These are phyloP conservation scores for Lerista edwardsae DNA, from an alignment of 2,797 vertebrate species.

Conservation along the genomic window DNA sequence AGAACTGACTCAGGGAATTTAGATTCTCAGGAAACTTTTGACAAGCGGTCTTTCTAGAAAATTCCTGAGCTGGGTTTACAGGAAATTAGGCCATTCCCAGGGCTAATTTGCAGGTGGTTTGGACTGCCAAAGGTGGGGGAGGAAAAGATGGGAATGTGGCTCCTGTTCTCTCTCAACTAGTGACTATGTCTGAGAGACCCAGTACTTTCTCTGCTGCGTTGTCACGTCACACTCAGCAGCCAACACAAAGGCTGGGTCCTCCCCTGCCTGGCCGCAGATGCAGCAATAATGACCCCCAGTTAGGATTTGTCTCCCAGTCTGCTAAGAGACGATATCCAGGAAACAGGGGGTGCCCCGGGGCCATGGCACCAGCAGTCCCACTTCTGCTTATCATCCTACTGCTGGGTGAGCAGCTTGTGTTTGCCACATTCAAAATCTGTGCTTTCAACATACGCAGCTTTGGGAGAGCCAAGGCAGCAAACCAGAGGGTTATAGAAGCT, in stretches of 20 bases:
- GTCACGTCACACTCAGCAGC: background rate
- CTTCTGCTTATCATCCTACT: slow-evolving; percentile 41
- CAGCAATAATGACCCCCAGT: background rate
- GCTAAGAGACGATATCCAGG: background rate
- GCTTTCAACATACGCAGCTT: slow-evolving; percentile 86
- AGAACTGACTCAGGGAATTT: background rate
- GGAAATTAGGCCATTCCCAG: background rate
- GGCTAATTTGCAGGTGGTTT: background rate
- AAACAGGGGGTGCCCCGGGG: background rate
- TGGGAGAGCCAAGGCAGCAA: slow-evolving; percentile 80
- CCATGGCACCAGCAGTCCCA: background rate
- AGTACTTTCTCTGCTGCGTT: slow-evolving; percentile 14
- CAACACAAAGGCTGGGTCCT: background rate
- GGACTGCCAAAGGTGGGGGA: background rate
- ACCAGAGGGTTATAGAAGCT: slow-evolving; percentile 71
- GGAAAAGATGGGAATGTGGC: background rate
- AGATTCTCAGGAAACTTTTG: background rate
- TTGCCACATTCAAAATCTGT: slow-evolving; percentile 79
- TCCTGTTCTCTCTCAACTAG: background rate
- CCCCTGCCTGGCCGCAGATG: slow-evolving; percentile 13
- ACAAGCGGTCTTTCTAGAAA: background rate
- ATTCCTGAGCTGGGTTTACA: background rate
- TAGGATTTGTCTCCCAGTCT: background rate
- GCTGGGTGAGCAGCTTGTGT: slow-evolving; percentile 13
- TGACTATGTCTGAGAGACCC: background rate